Evolutionary conservation across 2,797 vertebrate genomes (phyloP), one percentile per base, ranked within the genome.

Genomic region (Thamnophis elegans): DNA sequence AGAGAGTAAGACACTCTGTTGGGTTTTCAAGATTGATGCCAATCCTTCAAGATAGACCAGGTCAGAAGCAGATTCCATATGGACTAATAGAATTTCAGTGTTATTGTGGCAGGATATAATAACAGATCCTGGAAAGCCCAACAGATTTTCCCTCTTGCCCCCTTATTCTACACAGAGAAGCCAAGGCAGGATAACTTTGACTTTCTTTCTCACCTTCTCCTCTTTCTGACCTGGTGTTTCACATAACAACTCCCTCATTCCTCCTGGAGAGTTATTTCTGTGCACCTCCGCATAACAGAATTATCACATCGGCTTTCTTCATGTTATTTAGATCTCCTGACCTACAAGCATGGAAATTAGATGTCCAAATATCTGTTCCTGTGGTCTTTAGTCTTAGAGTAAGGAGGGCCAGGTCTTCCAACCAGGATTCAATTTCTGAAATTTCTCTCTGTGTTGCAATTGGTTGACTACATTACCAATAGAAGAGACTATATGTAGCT

Each of bases 221-320:
- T 42, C 73, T 22, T 42, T 78, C 73, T 78, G 73, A 78, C 32
- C 18, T 42, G 68, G 8, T 9, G 8, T 78, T 78, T 22, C 73
- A 42, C 32, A 42, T 78, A 78, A 78, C 73, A 22, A 22, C 73
- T 78, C 36, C 73, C 18, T 78, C 20, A 10, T 78, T 78, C 36
- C 36, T 42, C 16, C 36, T 11, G 18, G 18, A 78, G 73, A 42
- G 36, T 78, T 78, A 78, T 22, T 18, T 42, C 36, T 42, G 20
- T 11, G 1, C 36, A 22, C 36, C 3, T 78, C 36, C 10, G 36
- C 36, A 42, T 42, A 32, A 59, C 14, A 7, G 26, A 59, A 85
- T 59, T 20, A 20, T 28, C 42, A 91, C 87, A 89, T 91, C 73
- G 89, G 51, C 9, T 93, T 94, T 88, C 88, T 95, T 32, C 78